These are phyloP conservation scores for Dolomedes plantarius DNA, from an alignment of 2,888 invertebrate genomes.

Conservation along the genomic window DNA sequence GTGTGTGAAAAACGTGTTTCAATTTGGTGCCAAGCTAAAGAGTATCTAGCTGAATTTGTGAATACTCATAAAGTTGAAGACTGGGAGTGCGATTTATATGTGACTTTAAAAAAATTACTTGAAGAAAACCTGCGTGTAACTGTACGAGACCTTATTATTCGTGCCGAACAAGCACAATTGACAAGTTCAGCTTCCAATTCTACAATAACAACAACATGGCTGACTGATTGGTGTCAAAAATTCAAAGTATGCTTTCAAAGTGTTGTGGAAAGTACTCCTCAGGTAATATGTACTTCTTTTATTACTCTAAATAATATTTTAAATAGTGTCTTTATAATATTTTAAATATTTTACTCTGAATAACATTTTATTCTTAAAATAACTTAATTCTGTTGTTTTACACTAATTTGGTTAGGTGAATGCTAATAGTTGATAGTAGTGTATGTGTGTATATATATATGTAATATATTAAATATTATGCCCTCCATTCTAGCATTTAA, in stretches of 20 bases:
- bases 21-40: constrained; percentile 57
- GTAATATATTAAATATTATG: too few relatives aligned
- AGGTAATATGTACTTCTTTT: constrained; percentile 46
- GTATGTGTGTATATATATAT: too few relatives aligned
- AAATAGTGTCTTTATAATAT: not conserved
- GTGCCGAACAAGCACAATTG: constrained; percentile 60
- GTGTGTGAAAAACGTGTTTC: constrained; percentile 62
- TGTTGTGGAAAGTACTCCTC: constrained; percentile 65
- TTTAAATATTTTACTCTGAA: not conserved
- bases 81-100: constrained; percentile 65
- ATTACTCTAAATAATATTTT: too few relatives aligned
- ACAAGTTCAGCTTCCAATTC: constrained; percentile 35
- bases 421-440: too few relatives aligned
- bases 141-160: constrained; percentile 54
- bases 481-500: too few relatives aligned
- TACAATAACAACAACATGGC: constrained; percentile 52
- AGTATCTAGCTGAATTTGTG: constrained; percentile 27
- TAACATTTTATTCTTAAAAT: too few relatives aligned
- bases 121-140: constrained; percentile 51
- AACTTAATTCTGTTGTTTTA: too few relatives aligned
- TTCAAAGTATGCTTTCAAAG: constrained; percentile 63
- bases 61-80: constrained; percentile 40
- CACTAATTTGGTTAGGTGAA: too few relatives aligned
- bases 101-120: constrained; percentile 51
- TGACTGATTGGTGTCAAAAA: constrained; percentile 63